A percentile compares a stretch with the other conserved stretches of the same genome.
Conservation (phyloP, 2,888 invertebrate species). For the Cheilosia grossa region DNA sequence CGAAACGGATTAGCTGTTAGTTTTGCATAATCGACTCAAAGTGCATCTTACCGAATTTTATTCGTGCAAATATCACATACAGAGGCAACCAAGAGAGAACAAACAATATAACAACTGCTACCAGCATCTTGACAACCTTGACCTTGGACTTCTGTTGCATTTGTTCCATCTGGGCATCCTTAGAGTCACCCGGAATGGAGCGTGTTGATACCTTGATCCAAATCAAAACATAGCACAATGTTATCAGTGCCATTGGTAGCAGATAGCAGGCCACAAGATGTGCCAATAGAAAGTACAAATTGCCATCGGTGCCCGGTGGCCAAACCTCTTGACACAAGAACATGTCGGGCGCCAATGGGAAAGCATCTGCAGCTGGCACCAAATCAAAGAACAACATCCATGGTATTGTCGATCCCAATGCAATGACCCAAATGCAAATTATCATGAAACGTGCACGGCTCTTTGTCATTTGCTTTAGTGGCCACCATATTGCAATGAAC, state of each 20-base stretch:
- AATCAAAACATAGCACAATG: constrained; percentile 95
- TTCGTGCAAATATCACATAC: constrained; percentile 93
- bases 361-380: constrained; percentile 81
- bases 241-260: constrained; percentile 94
- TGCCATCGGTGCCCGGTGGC: constrained; percentile 92
- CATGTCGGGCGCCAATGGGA: constrained; percentile 89
- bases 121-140: constrained; percentile 97
- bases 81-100: constrained; percentile 96
- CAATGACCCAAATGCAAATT: constrained; percentile 94
- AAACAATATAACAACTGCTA: constrained; percentile 96
- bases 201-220: constrained; percentile 95
- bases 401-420: constrained; percentile 92
- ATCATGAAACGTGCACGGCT: constrained; percentile 94
- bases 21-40: constrained; percentile 40
- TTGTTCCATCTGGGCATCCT: constrained; percentile 94
- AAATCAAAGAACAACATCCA: constrained; percentile 96
- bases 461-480: constrained; percentile 95
- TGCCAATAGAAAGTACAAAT: constrained; percentile 93
- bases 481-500: constrained; percentile 98
- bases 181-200: constrained; percentile 94
- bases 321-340: constrained; percentile 92
- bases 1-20: constrained; percentile 4
- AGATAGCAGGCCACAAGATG: constrained; percentile 96
- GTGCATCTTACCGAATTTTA: constrained; percentile 89
- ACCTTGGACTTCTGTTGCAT: constrained; percentile 97